These are phyloP conservation scores for Galerucella nymphaeae DNA, from an alignment of 2,888 invertebrate genomes.

Conservation along the genomic window DNA sequence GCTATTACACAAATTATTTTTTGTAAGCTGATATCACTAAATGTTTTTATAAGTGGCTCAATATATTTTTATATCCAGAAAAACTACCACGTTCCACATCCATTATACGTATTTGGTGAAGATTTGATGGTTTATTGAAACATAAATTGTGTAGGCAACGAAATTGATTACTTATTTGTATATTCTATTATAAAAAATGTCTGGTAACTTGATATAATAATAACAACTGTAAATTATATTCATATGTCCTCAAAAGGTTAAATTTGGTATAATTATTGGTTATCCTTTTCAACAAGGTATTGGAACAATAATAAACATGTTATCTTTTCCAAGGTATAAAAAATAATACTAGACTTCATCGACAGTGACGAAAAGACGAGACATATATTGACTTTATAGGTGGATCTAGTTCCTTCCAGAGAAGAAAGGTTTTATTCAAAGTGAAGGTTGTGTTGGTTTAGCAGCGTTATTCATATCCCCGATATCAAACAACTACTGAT, in stretches of 20 bases:
- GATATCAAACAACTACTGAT: conserved; percentile 65
- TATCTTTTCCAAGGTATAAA: conserved; percentile 1
- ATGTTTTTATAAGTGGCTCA: too few species aligned
- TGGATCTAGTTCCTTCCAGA: conserved; percentile 38
- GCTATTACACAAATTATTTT: too few species aligned
- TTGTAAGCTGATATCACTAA: too few species aligned
- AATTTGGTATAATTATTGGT: not conserved
- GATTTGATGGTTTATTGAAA: too few species aligned
- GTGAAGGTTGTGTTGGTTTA: conserved; percentile 45
- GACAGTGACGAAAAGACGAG: conserved; percentile 2
- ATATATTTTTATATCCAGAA: too few species aligned
- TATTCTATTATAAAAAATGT: too few species aligned
- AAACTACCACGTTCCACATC: too few species aligned
- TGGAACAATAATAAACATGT: not conserved
- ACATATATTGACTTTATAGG: conserved; percentile 42
- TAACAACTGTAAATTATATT: not conserved
- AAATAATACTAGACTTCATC: not conserved
- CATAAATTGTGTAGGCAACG: too few species aligned
- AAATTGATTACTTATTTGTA: too few species aligned
- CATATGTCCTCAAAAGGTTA: not conserved
- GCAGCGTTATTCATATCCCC: conserved; percentile 67
- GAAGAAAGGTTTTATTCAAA: conserved; percentile 41
- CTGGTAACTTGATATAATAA: too few species aligned
- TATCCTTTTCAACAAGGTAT: not conserved
- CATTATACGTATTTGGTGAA: too few species aligned